These are phyloP conservation scores for Eubasilissa splendida DNA, from an alignment of 2,888 invertebrate genomes.

Conservation along the genomic window DNA sequence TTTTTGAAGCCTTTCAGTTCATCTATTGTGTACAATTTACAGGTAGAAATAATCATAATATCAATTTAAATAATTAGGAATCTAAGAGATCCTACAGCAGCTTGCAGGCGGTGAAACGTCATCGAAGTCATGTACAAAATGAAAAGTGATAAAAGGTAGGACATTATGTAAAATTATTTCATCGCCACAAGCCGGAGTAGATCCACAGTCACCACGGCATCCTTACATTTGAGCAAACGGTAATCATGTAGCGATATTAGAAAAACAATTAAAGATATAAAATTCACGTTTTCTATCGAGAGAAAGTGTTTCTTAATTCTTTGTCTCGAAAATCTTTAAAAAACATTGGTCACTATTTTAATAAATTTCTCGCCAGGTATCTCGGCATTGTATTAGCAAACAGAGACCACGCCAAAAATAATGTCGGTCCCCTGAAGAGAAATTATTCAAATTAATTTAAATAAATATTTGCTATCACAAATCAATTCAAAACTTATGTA, in stretches of 20 bases:
- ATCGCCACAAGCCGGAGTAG: not conserved
- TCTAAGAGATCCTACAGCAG: not conserved
- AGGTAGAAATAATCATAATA: slow-evolving; percentile 16
- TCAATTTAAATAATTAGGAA: slow-evolving; percentile 23
- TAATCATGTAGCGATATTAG: slow-evolving; percentile 10
- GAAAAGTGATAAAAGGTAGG: not conserved
- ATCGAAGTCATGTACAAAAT: not conserved
- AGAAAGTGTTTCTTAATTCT: no score
- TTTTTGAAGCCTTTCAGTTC: slow-evolving; percentile 35
- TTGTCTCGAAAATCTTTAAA: no score
- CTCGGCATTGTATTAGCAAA: no score
- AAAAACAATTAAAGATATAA: slow-evolving; percentile 1
- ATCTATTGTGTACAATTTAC: slow-evolving; percentile 38
- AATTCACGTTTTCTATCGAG: not conserved
- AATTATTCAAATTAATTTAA: not conserved
- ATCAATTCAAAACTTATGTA: not conserved
- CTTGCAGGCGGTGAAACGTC: not conserved
- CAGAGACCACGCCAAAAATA: not conserved
- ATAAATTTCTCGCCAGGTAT: no score
- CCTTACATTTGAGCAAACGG: not conserved
- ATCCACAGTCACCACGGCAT: not conserved
- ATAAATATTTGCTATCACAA: slow-evolving; percentile 6
- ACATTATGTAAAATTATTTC: not conserved
- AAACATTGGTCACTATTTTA: no score
- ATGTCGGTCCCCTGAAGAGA: not conserved